phyloP scores from a whole-genome alignment of 2,113 vertebrate species.

The Channa argus region DNA sequence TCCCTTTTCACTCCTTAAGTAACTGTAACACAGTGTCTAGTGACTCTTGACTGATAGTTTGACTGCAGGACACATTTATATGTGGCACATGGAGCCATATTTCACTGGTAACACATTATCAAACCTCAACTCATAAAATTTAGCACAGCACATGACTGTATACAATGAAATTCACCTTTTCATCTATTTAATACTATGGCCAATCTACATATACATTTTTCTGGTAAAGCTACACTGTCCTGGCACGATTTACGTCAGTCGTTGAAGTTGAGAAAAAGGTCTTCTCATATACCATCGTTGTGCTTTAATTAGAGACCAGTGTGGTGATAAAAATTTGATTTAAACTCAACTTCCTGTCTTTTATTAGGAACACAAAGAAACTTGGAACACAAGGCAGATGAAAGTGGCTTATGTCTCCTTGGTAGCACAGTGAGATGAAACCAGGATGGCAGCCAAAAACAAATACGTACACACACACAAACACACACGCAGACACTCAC shows the following conservation, averaged over 20 bases:
- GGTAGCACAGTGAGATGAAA: conserved; percentile 81
- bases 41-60: too few relatives aligned
- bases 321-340: conserved; percentile 66
- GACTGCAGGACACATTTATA: too few relatives aligned
- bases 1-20: too few relatives aligned
- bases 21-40: too few relatives aligned
- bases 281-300: conserved; percentile 9
- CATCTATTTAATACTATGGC: not conserved
- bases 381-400: conserved; percentile 82
- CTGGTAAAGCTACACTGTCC: not conserved
- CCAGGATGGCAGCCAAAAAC: conserved; percentile 79
- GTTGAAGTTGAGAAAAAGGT: conserved; percentile 41
- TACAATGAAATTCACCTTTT: too few relatives aligned
- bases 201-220: not conserved
- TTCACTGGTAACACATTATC: too few relatives aligned
- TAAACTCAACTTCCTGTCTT: conserved; percentile 77
- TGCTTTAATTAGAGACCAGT: conserved; percentile 61
- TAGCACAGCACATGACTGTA: too few relatives aligned
- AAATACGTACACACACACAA: conserved; percentile 38
- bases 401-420: conserved; percentile 85
- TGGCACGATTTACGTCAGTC: conserved; percentile 2
- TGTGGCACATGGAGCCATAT: too few relatives aligned
- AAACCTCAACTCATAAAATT: too few relatives aligned
- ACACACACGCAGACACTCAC: conserved; percentile 22
- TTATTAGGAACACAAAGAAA: conserved; percentile 81